Percentiles rank a stretch among this genome's conserved stretches.
These are phyloP conservation scores for Eueremaeus valkanovi DNA, from an alignment of 2,888 invertebrate species.

Conservation along the genomic window DNA sequence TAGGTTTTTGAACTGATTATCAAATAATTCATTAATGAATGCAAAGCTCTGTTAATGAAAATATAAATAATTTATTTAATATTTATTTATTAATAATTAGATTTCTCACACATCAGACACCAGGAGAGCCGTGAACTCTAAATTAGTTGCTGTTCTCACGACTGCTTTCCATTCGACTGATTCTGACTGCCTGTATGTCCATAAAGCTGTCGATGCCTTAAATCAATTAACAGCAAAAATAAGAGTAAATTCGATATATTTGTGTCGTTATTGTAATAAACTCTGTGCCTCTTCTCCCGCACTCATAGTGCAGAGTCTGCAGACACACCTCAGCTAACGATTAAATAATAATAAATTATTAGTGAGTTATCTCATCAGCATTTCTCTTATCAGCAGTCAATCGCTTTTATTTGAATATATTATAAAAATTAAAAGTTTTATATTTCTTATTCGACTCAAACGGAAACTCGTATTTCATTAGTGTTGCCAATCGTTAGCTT, in stretches of 20 bases:
- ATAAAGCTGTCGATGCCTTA: not conserved
- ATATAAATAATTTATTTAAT: too few species aligned
- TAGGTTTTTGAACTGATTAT: too few species aligned
- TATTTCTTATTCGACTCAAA: not conserved
- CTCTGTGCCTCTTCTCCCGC: too few species aligned
- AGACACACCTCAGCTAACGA: not conserved
- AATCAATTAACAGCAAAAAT: not conserved
- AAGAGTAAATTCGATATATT: not conserved
- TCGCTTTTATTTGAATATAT: not conserved
- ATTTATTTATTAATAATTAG: too few species aligned
- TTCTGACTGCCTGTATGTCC: not conserved
- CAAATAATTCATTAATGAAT: not conserved
- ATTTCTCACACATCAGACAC: not conserved
- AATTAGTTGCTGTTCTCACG: not conserved
- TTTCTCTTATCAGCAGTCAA: not conserved
- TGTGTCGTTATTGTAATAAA: not conserved
- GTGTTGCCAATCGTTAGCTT: not conserved
- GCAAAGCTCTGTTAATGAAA: not conserved
- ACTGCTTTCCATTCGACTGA: not conserved
- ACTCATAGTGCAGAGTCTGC: too few species aligned
- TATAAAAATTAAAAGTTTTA: not conserved
- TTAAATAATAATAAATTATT: constrained; percentile 4
- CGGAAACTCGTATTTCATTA: not conserved
- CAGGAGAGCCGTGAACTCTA: not conserved
- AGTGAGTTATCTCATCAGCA: not conserved